These are phyloP conservation scores for Linnaemya vulpina DNA, from an alignment of 2,888 invertebrate species.

Conservation along the genomic window DNA sequence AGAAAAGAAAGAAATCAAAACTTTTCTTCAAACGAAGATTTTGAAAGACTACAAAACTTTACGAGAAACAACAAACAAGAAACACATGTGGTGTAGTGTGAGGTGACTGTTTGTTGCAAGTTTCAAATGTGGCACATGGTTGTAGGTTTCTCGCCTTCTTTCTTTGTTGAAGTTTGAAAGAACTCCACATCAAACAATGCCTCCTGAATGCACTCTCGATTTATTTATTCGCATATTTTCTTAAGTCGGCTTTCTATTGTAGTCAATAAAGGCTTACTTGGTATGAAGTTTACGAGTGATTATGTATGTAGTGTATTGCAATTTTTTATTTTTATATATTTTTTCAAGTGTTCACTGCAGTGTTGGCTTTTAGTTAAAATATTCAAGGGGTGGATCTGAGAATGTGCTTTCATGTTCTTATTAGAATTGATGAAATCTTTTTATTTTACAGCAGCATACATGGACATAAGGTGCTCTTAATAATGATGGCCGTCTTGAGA, in stretches of 20 bases:
- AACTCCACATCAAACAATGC: constrained; percentile 67
- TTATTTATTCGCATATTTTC: constrained; percentile 36
- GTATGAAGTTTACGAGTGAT: constrained; percentile 47
- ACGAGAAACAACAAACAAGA: constrained; percentile 13
- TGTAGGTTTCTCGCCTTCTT: constrained; percentile 30
- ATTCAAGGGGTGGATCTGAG: background rate
- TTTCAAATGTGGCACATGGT: constrained; percentile 34
- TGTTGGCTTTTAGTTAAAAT: too few species aligned
- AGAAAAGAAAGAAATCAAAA: constrained; percentile 41
- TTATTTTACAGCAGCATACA: background rate
- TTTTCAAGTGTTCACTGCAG: too few species aligned
- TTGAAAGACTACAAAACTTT: constrained; percentile 40
- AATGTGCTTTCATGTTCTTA: background rate
- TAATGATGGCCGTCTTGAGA: background rate
- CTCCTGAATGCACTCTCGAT: constrained; percentile 52
- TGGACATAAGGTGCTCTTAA: constrained; percentile 11
- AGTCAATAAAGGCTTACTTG: constrained; percentile 64
- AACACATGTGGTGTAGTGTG: background rate
- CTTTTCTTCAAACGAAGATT: constrained; percentile 17
- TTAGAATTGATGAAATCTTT: background rate
- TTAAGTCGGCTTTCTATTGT: constrained; percentile 31
- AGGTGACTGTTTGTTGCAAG: constrained; percentile 27
- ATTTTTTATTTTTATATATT: background rate
- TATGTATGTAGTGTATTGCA: constrained; percentile 35
- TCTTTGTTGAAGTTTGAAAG: constrained; percentile 53